Conservation (phyloP, 1,140 invertebrate species). For the Laupala kohalensis region DNA sequence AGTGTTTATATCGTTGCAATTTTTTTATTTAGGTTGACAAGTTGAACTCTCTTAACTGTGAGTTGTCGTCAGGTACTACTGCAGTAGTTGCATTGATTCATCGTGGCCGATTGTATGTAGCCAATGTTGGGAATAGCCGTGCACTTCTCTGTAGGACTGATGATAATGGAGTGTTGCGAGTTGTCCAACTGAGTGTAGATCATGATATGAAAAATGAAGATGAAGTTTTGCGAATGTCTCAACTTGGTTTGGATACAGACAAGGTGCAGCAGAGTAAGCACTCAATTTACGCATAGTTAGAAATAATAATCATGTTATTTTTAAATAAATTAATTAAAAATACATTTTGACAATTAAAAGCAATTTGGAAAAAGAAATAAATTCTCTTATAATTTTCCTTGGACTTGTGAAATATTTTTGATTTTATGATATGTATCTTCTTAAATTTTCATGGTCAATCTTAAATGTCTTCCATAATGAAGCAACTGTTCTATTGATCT, state of each 20-base stretch:
- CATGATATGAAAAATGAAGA: constrained; percentile 75
- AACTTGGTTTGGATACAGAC: constrained; percentile 52
- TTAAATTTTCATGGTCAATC: no score
- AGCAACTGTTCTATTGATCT: no score
- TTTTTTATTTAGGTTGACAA: constrained; percentile 34
- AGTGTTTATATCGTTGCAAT: constrained; percentile 2
- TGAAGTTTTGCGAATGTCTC: constrained; percentile 58
- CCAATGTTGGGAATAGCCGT: constrained; percentile 68
- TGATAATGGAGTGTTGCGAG: constrained; percentile 61
- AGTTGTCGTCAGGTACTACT: constrained; percentile 49
- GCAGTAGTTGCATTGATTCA: constrained; percentile 66
- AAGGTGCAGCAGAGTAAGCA: constrained; percentile 43
- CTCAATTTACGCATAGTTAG: no score
- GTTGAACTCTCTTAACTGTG: constrained; percentile 30
- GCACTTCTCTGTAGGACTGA: constrained; percentile 72
- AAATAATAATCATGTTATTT: no score
- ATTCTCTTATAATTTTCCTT: no score
- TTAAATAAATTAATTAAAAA: no score
- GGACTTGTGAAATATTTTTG: no score
- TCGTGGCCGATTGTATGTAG: constrained; percentile 61
- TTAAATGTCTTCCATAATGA: no score
- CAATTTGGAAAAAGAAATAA: no score
- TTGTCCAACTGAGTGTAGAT: constrained; percentile 68
- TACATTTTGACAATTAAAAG: no score
- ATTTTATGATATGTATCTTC: no score